Percentiles rank a stretch among this genome's conserved stretches.
Conservation (phyloP, 2,113 vertebrate species). For the Perognathus longimembris region DNA sequence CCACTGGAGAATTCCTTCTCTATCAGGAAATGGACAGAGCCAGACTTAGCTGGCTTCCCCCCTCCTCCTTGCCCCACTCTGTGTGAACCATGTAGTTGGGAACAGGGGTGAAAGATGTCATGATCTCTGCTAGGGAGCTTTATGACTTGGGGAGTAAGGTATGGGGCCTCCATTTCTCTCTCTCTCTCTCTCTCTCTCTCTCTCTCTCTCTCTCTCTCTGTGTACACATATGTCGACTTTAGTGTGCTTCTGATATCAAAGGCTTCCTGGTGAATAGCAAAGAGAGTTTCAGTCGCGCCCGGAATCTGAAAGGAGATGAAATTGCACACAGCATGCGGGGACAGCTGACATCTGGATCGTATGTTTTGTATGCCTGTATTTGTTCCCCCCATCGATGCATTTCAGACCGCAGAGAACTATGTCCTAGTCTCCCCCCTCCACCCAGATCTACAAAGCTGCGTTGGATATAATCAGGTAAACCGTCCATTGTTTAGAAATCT, state of each 20-base stretch:
- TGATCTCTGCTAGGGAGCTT: not conserved
- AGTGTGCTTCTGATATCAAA: not conserved
- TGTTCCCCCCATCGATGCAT: not conserved
- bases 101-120: not conserved
- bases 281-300: not conserved
- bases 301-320: slow-evolving; percentile 41
- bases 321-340: not conserved
- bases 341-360: slow-evolving; percentile 32
- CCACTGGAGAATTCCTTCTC: too few species aligned
- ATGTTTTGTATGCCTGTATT: slow-evolving; percentile 32
- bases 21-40: not conserved
- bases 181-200: too few species aligned
- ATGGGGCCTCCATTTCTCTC: not conserved
- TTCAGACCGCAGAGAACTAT: not conserved
- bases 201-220: too few species aligned
- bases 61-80: rapidly evolving
- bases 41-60: not conserved
- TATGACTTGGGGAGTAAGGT: not conserved
- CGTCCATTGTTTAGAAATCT: slow-evolving; percentile 29
- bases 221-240: not conserved
- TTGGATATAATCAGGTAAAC: not conserved
- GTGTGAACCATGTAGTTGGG: not conserved
- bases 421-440: not conserved
- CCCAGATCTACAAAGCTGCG: not conserved
- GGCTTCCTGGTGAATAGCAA: not conserved